Base-by-base conservation (phyloP, 2,888 invertebrate genomes). In the Acleris literana region DNA sequence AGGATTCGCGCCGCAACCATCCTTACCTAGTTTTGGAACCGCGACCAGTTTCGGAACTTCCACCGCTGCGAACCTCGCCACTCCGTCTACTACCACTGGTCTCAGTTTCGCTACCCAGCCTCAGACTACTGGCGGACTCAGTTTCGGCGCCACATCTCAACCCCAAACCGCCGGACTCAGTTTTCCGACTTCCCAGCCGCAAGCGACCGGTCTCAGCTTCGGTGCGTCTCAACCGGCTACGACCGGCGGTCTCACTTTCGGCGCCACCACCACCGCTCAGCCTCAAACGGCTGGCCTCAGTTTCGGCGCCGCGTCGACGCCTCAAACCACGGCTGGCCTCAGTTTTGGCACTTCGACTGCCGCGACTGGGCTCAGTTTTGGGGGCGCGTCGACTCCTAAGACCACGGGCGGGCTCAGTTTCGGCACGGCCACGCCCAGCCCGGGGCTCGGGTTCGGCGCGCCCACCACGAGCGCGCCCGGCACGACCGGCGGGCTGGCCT, bases 301-400 rank as follows among this genome's bases (percentile, higher is more conserved):
- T 61, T 81, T 81, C 52, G 79, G 77, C 0, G 60, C 74, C 0
- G 63, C 76, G 11, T 64, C 75, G 5, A 69, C 63, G 9, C 53
- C 70, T 44, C 62, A 55, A 51, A 43, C 69, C 6, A 44, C 67
- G 1, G 25, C 13, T 25, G 70, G 69, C 39, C 68, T 72, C 29
- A 61, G 54, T 69, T 71, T 56, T 17, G 44, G n/a, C 5, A 18
- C 56, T 5, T n/a, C 44, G n/a, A 25, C 5, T 44, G 16, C 29
- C 64, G 2, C 22, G n/a, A 16, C 18, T 6, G 39, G 33, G 5
- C 70, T 77, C 18, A 68, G 55, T 67, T 79, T 81, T 51, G 73
- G 75, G 0, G 63, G 72, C 0, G 71, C 74, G 0, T 46, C 74
- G 2, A 48, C 43, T 5, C 55, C 68, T 5, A 48, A 55, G 9